Conservation (phyloP, 1,140 invertebrate genomes). For the Cydia splendana region DNA sequence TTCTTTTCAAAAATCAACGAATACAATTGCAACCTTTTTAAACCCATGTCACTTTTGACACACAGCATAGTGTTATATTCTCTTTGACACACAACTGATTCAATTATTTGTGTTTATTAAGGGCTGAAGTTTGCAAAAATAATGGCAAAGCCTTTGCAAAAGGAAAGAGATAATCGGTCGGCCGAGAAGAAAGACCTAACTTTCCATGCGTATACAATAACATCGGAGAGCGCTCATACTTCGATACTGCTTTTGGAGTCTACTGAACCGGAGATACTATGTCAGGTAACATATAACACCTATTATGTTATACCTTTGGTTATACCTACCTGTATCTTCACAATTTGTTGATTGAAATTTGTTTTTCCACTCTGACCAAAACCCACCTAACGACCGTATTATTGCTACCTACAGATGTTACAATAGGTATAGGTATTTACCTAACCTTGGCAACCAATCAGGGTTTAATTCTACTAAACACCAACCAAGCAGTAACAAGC, state of each 20-base stretch:
- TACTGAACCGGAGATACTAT: slow-evolving; percentile 67
- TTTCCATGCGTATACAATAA: slow-evolving; percentile 66
- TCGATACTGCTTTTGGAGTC: slow-evolving; percentile 66
- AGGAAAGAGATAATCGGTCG: slow-evolving; percentile 64
- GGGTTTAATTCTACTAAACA: no score
- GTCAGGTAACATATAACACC: slow-evolving; percentile 54
- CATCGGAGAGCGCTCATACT: slow-evolving; percentile 67
- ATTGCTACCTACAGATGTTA: no score
- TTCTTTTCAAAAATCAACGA: neutral
- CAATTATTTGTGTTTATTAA: slow-evolving; percentile 13
- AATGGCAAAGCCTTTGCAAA: slow-evolving; percentile 70
- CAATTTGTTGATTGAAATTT: no score
- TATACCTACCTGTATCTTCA: no score
- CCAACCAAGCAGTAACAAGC: no score
- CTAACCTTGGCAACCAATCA: no score
- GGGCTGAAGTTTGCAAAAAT: slow-evolving; percentile 19
- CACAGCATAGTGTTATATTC: no score
- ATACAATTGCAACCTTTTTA: neutral
- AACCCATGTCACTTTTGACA: neutral
- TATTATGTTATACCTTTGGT: no score
- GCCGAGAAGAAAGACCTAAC: slow-evolving; percentile 66
- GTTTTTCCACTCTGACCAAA: no score
- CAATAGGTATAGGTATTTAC: no score
- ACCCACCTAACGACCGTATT: no score
- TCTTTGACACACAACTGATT: neutral